Evolutionary conservation across 1,140 invertebrate genomes (phyloP).

Genomic region (Panonychus citri): DNA sequence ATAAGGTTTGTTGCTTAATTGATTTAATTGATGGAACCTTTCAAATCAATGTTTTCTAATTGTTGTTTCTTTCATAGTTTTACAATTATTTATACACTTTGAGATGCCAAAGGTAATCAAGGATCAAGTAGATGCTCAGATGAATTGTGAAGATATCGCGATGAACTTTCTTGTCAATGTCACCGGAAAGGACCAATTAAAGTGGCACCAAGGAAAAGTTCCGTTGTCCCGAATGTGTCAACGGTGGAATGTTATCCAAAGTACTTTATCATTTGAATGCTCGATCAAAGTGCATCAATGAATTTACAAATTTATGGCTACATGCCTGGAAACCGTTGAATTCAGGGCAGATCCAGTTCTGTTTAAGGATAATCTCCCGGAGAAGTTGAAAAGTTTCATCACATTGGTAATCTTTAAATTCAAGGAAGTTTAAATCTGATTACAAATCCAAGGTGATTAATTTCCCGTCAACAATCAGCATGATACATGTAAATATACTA

Average conservation of each 20-base stretch:
- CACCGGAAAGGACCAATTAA: conserved; percentile 75
- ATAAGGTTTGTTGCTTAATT: conserved; percentile 35
- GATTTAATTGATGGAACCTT: neutral
- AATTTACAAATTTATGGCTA: conserved; percentile 57
- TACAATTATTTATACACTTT: conserved; percentile 72
- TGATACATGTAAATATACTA: no score
- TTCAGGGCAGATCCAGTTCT: conserved; percentile 83
- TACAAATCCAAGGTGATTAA: no score
- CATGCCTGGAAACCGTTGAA: conserved; percentile 74
- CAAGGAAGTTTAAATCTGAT: no score
- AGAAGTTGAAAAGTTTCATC: conserved; percentile 68
- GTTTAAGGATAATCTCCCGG: conserved; percentile 65
- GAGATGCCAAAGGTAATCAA: conserved; percentile 51
- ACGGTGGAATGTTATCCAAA: conserved; percentile 77
- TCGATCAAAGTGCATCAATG: conserved; percentile 70
- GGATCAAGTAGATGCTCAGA: conserved; percentile 63
- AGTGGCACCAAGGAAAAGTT: conserved; percentile 95
- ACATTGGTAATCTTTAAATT: conserved; percentile 71
- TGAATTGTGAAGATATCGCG: conserved; percentile 86
- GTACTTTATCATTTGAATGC: conserved; percentile 65
- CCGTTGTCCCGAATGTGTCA: conserved; percentile 81
- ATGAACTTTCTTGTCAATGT: conserved; percentile 81
- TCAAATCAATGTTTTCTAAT: neutral
- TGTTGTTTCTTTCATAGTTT: conserved; percentile 27
- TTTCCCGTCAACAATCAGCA: no score